phyloP scores from a whole-genome alignment of 2,888 invertebrate genomes.

The Tenthredo scrophulariae region DNA sequence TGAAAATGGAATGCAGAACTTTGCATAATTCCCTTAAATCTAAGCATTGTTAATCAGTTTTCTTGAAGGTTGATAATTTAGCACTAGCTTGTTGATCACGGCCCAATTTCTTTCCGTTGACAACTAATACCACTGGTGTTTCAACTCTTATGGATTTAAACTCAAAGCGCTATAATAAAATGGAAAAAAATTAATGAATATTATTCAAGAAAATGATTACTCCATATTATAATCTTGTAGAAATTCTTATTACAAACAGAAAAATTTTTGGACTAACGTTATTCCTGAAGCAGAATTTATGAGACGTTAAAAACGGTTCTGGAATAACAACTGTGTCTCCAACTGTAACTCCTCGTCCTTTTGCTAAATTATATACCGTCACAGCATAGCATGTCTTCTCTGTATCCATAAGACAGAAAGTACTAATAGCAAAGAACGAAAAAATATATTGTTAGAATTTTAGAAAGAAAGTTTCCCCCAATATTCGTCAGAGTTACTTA shows the following conservation, averaged over 20 bases:
- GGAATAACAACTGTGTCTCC: constrained; percentile 92
- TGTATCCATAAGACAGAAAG: constrained; percentile 90
- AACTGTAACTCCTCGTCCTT: constrained; percentile 90
- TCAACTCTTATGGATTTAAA: constrained; percentile 89
- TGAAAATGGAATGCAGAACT: constrained; percentile 25
- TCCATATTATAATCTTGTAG: not conserved
- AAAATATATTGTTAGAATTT: not conserved
- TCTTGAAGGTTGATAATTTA: constrained; percentile 84
- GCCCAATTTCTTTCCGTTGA: constrained; percentile 89
- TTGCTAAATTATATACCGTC: constrained; percentile 91
- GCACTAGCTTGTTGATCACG: constrained; percentile 84
- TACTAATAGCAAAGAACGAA: constrained; percentile 78
- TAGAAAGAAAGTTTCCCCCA: not conserved
- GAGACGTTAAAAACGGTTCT: constrained; percentile 84
- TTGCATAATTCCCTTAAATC: constrained; percentile 55
- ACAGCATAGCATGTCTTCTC: constrained; percentile 86
- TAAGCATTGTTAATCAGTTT: constrained; percentile 78
- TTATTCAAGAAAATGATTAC: not conserved
- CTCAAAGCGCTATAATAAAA: constrained; percentile 83
- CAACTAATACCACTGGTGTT: constrained; percentile 86
- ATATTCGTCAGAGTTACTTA: not conserved
- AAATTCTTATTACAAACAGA: constrained; percentile 33
- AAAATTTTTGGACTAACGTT: constrained; percentile 78
- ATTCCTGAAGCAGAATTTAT: constrained; percentile 81
- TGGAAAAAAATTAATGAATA: not conserved